A percentile compares a stretch with the other conserved stretches of the same genome.
Conservation (phyloP, 2,888 invertebrate species). For the Pollenia labialis region DNA sequence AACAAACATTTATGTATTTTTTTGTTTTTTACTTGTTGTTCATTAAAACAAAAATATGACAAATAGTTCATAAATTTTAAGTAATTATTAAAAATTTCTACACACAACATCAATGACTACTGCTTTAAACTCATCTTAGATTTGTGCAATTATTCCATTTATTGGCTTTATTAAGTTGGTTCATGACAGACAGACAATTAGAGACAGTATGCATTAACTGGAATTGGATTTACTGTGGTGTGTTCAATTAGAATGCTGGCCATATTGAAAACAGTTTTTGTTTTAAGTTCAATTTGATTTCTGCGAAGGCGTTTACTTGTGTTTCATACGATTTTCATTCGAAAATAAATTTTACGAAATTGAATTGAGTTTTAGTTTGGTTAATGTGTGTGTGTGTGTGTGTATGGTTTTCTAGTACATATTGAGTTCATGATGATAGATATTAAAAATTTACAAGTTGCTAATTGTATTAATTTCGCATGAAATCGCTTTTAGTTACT, state of each 20-base stretch:
- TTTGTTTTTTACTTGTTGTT: constrained; percentile 11
- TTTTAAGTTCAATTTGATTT: constrained; percentile 5
- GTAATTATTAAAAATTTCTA: constrained; percentile 81
- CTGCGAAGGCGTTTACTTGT: constrained; percentile 67
- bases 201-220: constrained; percentile 11
- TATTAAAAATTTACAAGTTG: constrained; percentile 81
- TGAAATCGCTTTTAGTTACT: constrained; percentile 73
- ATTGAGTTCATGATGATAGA: constrained; percentile 74
- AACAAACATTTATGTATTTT: background rate
- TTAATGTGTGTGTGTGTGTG: background rate
- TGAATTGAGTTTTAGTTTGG: constrained; percentile 49
- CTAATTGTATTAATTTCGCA: constrained; percentile 80
- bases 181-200: background rate
- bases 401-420: background rate
- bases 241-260: constrained; percentile 50
- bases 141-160: constrained; percentile 53
- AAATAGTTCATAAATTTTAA: constrained; percentile 80
- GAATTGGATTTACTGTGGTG: constrained; percentile 44
- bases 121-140: constrained; percentile 23
- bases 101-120: background rate
- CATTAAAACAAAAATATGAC: constrained; percentile 68
- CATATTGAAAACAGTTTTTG: background rate
- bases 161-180: constrained; percentile 35
- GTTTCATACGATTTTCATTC: constrained; percentile 44
- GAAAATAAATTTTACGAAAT: constrained; percentile 61